These are phyloP conservation scores for Lepidostoma basale DNA, from an alignment of 1,140 invertebrate genomes.

Conservation along the genomic window DNA sequence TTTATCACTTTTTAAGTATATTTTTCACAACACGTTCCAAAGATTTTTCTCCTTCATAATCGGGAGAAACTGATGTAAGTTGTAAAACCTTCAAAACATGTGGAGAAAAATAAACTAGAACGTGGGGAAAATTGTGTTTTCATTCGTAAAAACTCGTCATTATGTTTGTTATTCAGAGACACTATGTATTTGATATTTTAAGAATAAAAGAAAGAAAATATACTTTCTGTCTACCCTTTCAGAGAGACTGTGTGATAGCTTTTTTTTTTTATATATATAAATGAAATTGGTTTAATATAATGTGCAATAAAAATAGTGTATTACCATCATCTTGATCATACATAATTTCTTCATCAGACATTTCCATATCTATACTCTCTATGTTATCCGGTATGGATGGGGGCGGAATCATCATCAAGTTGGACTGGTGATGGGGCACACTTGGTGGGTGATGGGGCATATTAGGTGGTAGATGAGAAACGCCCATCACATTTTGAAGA, in stretches of 20 bases:
- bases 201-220: no score
- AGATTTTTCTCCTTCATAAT: background rate
- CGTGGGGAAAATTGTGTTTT: no score
- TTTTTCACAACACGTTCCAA: no score
- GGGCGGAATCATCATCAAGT: no score
- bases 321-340: constrained; percentile 39
- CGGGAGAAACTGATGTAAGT: background rate
- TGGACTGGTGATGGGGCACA: background rate
- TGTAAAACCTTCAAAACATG: background rate
- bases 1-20: background rate
- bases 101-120: no score
- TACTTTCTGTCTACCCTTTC: no score
- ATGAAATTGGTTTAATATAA: background rate
- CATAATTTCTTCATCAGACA: constrained; percentile 58
- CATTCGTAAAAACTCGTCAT: no score
- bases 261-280: background rate
- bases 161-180: background rate
- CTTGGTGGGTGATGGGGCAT: background rate
- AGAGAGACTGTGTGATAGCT: no score
- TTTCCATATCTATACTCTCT: constrained; percentile 60
- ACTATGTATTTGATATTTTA: background rate
- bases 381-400: constrained; percentile 54
- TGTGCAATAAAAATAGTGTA: background rate
- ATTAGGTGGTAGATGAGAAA: background rate
- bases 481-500: background rate